Evolutionary conservation across 2,888 invertebrate genomes (phyloP).

Genomic region (Ophion ellenae): DNA sequence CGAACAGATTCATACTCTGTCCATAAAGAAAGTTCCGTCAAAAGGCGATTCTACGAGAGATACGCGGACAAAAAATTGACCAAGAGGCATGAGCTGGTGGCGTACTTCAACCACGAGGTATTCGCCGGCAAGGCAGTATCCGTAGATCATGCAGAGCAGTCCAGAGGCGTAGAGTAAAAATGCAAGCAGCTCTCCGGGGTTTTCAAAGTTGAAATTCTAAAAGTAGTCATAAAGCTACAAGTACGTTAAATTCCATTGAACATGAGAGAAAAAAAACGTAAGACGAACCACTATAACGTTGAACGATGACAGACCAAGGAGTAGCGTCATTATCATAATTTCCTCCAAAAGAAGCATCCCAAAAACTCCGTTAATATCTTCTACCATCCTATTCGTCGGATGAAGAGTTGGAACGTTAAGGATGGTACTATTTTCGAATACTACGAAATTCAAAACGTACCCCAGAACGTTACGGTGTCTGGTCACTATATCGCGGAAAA

Average conservation of each 20-base stretch:
- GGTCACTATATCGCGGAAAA: constrained; percentile 44
- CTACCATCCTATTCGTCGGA: constrained; percentile 19
- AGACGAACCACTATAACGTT: constrained; percentile 41
- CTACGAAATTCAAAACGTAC: constrained; percentile 37
- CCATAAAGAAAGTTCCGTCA: neutral
- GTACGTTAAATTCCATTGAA: neutral
- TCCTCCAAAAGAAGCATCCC: constrained; percentile 53
- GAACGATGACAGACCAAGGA: constrained; percentile 57
- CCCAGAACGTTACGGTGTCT: constrained; percentile 35
- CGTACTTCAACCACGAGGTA: constrained; percentile 67
- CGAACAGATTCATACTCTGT: constrained; percentile 84
- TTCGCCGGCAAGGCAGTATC: constrained; percentile 70
- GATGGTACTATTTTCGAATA: neutral
- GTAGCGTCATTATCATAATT: constrained; percentile 45
- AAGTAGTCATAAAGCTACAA: constrained; percentile 15
- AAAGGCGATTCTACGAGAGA: neutral
- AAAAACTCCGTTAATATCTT: constrained; percentile 44
- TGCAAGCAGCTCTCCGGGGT: neutral
- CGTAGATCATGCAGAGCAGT: constrained; percentile 56
- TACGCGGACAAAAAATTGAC: neutral
- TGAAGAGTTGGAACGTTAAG: neutral
- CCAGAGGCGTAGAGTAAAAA: neutral
- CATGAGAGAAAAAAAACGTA: fast-evolving
- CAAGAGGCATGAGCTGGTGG: neutral
- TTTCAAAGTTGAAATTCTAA: constrained; percentile 6